Evolutionary conservation across 2,113 vertebrate species (phyloP).

Genomic region (Zootoca vivipara): DNA sequence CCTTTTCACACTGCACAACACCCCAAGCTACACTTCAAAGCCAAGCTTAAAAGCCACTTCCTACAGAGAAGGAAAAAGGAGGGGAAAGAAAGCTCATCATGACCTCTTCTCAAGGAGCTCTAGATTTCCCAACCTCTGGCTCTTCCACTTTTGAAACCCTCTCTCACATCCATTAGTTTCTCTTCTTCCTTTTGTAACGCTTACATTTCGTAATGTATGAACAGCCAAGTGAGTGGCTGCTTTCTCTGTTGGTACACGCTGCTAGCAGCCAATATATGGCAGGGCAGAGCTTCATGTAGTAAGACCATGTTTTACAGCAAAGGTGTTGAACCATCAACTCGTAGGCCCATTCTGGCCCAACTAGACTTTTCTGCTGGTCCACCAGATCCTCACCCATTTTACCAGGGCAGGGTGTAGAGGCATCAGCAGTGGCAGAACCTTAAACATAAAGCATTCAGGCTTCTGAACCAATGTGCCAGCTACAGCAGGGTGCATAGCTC

Average conservation of each 20-base stretch:
- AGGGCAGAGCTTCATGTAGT: not conserved
- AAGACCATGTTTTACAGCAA: not conserved
- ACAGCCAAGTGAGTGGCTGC: not conserved
- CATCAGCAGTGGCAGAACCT: not conserved
- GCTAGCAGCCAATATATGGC: not conserved
- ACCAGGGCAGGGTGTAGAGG: not conserved
- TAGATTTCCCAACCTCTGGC: not conserved
- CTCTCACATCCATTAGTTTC: not conserved
- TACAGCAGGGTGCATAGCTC: not conserved
- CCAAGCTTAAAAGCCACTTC: not conserved
- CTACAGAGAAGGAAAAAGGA: not conserved
- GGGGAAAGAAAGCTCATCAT: no score
- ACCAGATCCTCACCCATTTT: not conserved
- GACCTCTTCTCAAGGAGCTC: not conserved
- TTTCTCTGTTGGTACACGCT: not conserved
- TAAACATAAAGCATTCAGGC: not conserved
- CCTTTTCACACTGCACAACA: not conserved
- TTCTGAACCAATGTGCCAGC: not conserved
- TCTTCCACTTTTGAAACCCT: not conserved
- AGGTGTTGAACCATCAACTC: no score
- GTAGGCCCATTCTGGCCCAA: not conserved
- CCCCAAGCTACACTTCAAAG: not conserved
- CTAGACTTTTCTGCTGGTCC: not conserved
- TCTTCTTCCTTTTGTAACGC: not conserved
- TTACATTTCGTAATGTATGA: not conserved